Conservation (phyloP, 2,113 vertebrate species). For the Callaeas wilsoni region DNA sequence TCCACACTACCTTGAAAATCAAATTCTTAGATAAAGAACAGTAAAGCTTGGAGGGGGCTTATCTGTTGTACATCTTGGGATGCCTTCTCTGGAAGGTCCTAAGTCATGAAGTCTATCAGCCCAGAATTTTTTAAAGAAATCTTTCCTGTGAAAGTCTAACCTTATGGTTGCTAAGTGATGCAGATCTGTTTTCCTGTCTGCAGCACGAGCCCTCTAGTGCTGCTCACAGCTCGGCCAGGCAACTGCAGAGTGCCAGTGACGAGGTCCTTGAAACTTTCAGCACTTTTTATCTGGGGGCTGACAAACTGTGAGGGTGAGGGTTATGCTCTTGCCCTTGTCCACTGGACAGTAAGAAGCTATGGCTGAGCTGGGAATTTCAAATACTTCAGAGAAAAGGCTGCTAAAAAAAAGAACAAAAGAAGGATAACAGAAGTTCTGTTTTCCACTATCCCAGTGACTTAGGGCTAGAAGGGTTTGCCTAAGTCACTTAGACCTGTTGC, state of each 20-base stretch:
- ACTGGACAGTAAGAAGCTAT: neutral
- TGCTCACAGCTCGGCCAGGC: neutral
- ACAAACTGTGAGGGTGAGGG: neutral
- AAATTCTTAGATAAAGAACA: neutral
- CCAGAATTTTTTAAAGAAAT: neutral
- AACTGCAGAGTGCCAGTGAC: neutral
- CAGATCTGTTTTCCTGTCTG: constrained; percentile 35
- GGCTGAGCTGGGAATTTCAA: neutral
- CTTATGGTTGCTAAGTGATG: constrained; percentile 47
- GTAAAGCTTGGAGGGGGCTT: neutral
- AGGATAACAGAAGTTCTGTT: neutral
- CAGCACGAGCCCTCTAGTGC: constrained; percentile 33
- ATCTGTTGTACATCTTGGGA: neutral
- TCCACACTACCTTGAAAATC: neutral
- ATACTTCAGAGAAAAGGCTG: neutral
- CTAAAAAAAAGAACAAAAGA: neutral
- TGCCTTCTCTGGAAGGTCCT: neutral
- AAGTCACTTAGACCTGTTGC: neutral
- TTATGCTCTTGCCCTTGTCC: neutral
- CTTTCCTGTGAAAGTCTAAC: neutral
- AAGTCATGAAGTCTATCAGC: neutral
- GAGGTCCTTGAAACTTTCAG: constrained; percentile 21
- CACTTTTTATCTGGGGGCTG: neutral
- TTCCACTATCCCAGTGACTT: neutral
- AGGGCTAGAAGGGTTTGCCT: neutral